A percentile compares a stretch with the other conserved stretches of the same genome.
Evolutionary conservation across 2,797 vertebrate genomes (phyloP).

Genomic region (Poecile montanus): DNA sequence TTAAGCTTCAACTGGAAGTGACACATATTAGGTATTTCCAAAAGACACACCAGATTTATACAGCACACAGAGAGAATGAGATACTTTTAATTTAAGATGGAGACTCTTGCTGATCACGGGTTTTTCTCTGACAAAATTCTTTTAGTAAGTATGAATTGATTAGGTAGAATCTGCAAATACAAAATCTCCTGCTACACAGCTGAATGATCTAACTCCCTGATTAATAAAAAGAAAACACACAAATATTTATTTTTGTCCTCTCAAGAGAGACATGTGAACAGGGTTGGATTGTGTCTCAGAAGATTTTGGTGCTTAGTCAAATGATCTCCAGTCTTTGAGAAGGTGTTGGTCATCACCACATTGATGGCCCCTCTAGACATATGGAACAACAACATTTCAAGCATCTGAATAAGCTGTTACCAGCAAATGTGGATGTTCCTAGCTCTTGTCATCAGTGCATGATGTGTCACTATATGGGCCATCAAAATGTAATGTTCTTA

Average conservation of each 20-base stretch:
- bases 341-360: neutral
- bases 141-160: neutral
- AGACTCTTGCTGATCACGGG: neutral
- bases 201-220: neutral
- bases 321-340: neutral
- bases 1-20: neutral
- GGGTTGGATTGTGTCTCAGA: neutral
- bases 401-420: neutral
- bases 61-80: neutral
- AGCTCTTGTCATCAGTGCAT: neutral
- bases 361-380: neutral
- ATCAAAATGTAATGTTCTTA: neutral
- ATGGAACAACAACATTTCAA: neutral
- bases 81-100: neutral
- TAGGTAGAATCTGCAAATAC: neutral
- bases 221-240: neutral
- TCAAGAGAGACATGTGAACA: neutral
- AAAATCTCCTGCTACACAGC: neutral
- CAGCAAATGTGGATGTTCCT: neutral
- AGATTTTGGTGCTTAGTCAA: neutral
- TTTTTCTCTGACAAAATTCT: neutral
- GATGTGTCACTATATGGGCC: neutral
- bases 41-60: neutral
- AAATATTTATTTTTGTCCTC: neutral
- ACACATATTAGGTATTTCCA: slow-evolving; percentile 6